Evolutionary conservation across 2,888 invertebrate species (phyloP), one percentile per base, ranked within the genome.

Genomic region (Hipparchia sbordonii): DNA sequence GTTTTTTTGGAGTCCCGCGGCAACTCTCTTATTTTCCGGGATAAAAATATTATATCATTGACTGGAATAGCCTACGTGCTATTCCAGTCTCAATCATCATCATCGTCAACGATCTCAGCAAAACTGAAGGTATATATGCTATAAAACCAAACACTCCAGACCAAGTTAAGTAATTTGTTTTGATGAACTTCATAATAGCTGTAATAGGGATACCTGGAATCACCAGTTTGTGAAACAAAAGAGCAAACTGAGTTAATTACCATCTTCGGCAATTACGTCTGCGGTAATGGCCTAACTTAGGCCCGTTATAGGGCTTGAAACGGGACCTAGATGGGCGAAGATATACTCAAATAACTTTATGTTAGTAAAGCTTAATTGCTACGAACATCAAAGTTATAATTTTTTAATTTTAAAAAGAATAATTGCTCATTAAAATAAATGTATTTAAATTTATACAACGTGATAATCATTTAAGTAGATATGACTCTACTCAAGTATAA

Each of bases 181-280:
- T 88, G 87, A 88, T 78, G 73, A 4, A 63, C 75, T 75, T 74
- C 46, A 46, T 78, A 82, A 63, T 56, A 46, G 52, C 62, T 62
- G 70, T 87, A 85, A 88, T 85, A 83, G 85, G 76, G 76, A 75
- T 80, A 81, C 79, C 80, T 75, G 73, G 78, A 77, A 79, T 67
- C 67, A 65, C 45, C 67, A 71, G 69, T 63, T 48, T 33, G 68
- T 51, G 59, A 52, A 61, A 69, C 60, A 60, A 69, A 68, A 60
- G 39, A 51, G 56, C 39, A 51, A 68, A 59, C 51, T 46, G 60
- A 69, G 69, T 60, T 61, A 69, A 52, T 69, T 69, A 61, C 52
- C 62, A 62, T 46, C 13, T 52, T 60, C 39, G 52, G 69, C 52
- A 60, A 33, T 61, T 52, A 69, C n/a, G 68, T 61, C 51, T 52